Evolutionary conservation across 2,888 invertebrate genomes (phyloP).

Genomic region (Ophion obscuratus): DNA sequence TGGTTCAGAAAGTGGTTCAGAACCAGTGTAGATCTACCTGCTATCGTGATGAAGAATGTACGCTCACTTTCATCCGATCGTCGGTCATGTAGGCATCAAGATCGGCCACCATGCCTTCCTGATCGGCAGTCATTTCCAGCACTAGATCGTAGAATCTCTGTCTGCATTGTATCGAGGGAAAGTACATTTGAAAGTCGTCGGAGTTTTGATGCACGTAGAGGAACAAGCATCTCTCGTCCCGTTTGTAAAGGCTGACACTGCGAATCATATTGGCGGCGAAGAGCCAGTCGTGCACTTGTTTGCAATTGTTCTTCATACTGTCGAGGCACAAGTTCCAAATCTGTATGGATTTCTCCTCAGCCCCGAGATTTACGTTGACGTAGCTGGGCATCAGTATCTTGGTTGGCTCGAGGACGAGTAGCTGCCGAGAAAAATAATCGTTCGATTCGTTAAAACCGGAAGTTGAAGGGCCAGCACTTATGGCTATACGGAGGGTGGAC

Average conservation of each 20-base stretch:
- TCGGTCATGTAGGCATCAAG: constrained; percentile 90
- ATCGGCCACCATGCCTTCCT: constrained; percentile 91
- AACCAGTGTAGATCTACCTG: too few species aligned
- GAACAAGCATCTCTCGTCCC: constrained; percentile 97
- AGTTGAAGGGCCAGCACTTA: background rate
- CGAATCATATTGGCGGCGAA: constrained; percentile 96
- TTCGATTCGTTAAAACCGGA: background rate
- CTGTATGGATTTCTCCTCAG: constrained; percentile 96
- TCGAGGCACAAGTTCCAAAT: constrained; percentile 94
- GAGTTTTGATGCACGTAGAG: constrained; percentile 99
- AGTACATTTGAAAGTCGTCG: constrained; percentile 99
- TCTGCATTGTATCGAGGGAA: constrained; percentile 95
- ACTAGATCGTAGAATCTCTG: constrained; percentile 94
- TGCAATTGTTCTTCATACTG: constrained; percentile 90
- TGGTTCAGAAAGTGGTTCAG: too few species aligned
- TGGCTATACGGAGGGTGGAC: too few species aligned
- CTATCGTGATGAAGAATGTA: background rate
- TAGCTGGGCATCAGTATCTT: constrained; percentile 98
- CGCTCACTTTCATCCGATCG: constrained; percentile 89
- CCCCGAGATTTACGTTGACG: constrained; percentile 97
- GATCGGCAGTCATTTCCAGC: constrained; percentile 94
- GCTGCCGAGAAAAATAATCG: constrained; percentile 84
- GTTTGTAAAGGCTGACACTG: constrained; percentile 96
- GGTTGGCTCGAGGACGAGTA: constrained; percentile 94
- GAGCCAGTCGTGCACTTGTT: constrained; percentile 96